Base-by-base conservation (phyloP, 2,888 invertebrate genomes). In the Busseola fusca region DNA sequence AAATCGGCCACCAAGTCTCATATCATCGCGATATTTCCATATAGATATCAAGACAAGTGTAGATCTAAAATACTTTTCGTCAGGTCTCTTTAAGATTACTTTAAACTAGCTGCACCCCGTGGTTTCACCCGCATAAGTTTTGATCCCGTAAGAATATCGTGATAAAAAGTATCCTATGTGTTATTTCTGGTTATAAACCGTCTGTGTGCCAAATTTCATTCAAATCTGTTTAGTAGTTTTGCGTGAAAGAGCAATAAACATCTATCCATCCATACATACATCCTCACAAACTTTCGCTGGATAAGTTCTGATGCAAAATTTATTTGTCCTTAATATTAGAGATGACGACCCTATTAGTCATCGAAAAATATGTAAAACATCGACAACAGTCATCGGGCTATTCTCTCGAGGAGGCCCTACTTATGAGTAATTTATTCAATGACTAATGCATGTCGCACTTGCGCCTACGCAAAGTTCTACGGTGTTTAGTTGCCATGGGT, bases 391-490 rank as follows among this genome's bases (percentile, higher is more conserved):
- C 62, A 57, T 45, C 48, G 5, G 9, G 14, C 14, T 18, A 3
- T 48, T 50, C 16, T 37, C n/a, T n/a, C 45, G 27, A 25, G 34
- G 42, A 14, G n/a, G 18, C 45, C 37, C 21, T 74, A 34, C 34
- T 2, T 18, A 40, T 64, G 25, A 34, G 65, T 64, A 25, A 40
- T 74, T 73, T 40, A 18, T 21, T 50, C 14, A 16, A 74, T 78
- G 79, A 74, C 74, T 62, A 60, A 74, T 56, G n/a, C 34, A 21
- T 40, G 37, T 37, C 16, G 45, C 21, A 30, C 48, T 21, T 50
- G 3, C 48, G n/a, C 48, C 48, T 50, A 50, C n/a, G 34, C 25
- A 6, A 30, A 42, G 14, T 50, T 27, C 21, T 52, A 63, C 37
- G 37, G 30, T 63, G 50, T 21, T 69, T 63, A 25, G 25, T 34